Conservation (phyloP, 2,888 invertebrate species). For the Tenthredo livida region DNA sequence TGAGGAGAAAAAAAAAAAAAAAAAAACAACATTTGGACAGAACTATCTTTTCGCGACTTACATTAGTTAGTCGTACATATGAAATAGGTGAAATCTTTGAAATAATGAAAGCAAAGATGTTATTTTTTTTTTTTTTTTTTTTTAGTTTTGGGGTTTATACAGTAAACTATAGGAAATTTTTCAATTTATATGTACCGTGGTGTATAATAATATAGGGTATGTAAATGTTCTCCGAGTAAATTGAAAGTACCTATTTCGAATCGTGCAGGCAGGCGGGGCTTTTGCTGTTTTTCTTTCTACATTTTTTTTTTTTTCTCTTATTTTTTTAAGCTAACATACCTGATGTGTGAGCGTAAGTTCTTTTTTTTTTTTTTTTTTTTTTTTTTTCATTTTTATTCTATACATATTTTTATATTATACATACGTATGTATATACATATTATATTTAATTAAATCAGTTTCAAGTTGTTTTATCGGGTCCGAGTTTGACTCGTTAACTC, state of each 20-base stretch:
- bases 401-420: background rate
- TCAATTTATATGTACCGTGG: background rate
- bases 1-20: background rate
- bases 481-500: slow-evolving; percentile 11
- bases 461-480: background rate
- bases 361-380: background rate
- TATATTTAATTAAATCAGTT: slow-evolving; percentile 38
- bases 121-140: background rate
- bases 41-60: background rate
- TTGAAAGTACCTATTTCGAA: background rate
- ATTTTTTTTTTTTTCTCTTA: background rate
- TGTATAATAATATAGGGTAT: background rate
- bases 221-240: too few relatives aligned
- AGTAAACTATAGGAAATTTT: background rate
- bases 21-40: background rate
- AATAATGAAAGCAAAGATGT: background rate
- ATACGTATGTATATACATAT: background rate
- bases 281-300: background rate
- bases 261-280: background rate
- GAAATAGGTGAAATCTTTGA: background rate
- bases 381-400: background rate
- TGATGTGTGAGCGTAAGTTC: background rate
- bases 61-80: too few relatives aligned
- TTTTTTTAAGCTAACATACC: background rate
- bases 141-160: background rate